Conservation (phyloP, 2,888 invertebrate species). For the Pandemis heparana region DNA sequence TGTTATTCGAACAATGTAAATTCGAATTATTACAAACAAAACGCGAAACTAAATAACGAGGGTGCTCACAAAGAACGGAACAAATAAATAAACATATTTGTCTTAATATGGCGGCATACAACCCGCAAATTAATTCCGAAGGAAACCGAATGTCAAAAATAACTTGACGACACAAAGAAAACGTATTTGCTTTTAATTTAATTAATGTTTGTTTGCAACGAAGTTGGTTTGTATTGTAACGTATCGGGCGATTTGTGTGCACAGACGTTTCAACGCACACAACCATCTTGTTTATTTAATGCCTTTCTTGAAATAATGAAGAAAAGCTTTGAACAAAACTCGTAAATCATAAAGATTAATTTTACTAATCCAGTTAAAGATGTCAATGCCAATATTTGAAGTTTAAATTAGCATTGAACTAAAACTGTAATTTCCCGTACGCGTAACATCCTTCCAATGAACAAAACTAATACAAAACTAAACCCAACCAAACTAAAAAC, state of each 20-base stretch:
- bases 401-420: neutral
- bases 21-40: constrained; percentile 75
- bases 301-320: constrained; percentile 18
- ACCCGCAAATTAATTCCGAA: constrained; percentile 74
- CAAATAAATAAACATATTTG: constrained; percentile 54
- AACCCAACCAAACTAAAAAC: constrained; percentile 43
- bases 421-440: constrained; percentile 18
- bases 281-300: constrained; percentile 9
- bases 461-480: constrained; percentile 45
- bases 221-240: constrained; percentile 60
- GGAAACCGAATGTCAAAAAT: constrained; percentile 73
- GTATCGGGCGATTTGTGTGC: constrained; percentile 49
- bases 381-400: neutral
- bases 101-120: constrained; percentile 60
- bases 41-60: constrained; percentile 64
- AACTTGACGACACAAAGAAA: constrained; percentile 68
- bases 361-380: neutral
- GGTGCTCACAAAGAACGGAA: constrained; percentile 64
- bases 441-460: constrained; percentile 32
- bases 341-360: neutral
- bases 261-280: constrained; percentile 20
- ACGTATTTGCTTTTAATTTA: constrained; percentile 69
- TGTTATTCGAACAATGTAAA: constrained; percentile 73
- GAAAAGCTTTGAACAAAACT: constrained; percentile 3
- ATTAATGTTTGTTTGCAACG: constrained; percentile 62